Base-by-base conservation (phyloP, 2,113 vertebrate genomes). In the Pithys albifrons region DNA sequence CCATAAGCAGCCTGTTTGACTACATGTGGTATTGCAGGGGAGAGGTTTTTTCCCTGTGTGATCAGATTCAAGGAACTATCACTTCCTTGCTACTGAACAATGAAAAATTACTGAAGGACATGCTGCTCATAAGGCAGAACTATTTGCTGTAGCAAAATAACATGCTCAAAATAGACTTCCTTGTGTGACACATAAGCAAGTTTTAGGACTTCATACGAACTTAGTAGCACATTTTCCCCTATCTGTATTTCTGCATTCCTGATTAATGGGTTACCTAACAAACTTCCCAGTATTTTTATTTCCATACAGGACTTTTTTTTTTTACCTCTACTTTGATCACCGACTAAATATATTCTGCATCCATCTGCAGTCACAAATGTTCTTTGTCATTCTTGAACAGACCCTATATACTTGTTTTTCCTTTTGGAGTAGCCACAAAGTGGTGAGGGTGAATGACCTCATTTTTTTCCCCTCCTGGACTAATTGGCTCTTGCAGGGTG, bases 241-340 rank as follows among this genome's bases (percentile, higher is more conserved):
- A 95, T 93, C 83, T 81, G 33, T 75, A 89, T 84, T 89, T 95
- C 83, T 81, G 45, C 78, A 89, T 84, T 89, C 80, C 93, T 95
- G 89, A 94, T 96, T 94, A 96, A 96, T n/a, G 70, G 61, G 84
- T 72, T 95, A 93, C 76, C 76, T 78, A 84, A 92, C 80, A 97
- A 95, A 96, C 84, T 84, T 95, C 62, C 87, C 76, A 51, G 91
- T 95, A 95, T 95, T 97, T 95, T 95, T 94, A 95, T 97, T 95
- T 97, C 95, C 96, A 72, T 29, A 45, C 6, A 14, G 81, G 52
- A 78, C 12, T 91, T 93, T 88, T 94, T 88, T 86, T 69, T 86
- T 91, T 96, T 91, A 86, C 80, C 84, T 95, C 89, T 49, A 71
- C 54, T 95, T 91, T 87, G 73, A 97, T 95, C 95, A 85, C 93